Evolutionary conservation across 2,797 vertebrate species (phyloP), one percentile per base, ranked within the genome.

Genomic region (Leuciscus waleckii): DNA sequence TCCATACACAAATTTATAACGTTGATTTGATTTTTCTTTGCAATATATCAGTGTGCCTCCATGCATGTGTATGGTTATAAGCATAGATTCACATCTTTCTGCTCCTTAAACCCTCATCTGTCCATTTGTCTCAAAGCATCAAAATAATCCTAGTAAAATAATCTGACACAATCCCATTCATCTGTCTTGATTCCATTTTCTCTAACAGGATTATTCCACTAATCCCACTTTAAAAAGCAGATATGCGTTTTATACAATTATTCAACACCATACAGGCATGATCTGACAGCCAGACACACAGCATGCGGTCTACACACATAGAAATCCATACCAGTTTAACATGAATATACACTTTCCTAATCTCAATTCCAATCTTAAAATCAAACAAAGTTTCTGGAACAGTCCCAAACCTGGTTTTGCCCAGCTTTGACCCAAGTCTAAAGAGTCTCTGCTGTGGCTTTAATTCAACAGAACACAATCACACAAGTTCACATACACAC

Each of bases 81-180:
- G 23, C 37, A 67, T 21, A 46, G 19, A 67, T 68, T 35, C 37
- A 61, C 39, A 73, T 82, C 69, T 46, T 39, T 41, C 16, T 73
- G 61, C 26, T 67, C 43, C 49, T 68, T 41, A 77, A 69, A 0
- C 21, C n/a, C n/a, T 16, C 14, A 70, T 79, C 26, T 37, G 37
- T 79, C 26, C 17, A 78, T 43, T 35, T 70, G 49, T 78, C 75
- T 70, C 26, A 78, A 58, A 35, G 51, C 65, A 84, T 79, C 26
- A 79, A 79, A 84, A 23, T 46, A 68, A 35, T 78, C 46, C 32
- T 32, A 49, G 67, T 88, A 81, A 85, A 82, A 85, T 81, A 88
- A 87, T 87, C 76, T 85, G 81, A 74, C 87, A 81, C 85, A 87
- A 90, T 87, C 74, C 74, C 73, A 67, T 65, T 82, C 32, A 75